Evolutionary conservation across 2,888 invertebrate species (phyloP).

Genomic region (Frankliniella intonsa): DNA sequence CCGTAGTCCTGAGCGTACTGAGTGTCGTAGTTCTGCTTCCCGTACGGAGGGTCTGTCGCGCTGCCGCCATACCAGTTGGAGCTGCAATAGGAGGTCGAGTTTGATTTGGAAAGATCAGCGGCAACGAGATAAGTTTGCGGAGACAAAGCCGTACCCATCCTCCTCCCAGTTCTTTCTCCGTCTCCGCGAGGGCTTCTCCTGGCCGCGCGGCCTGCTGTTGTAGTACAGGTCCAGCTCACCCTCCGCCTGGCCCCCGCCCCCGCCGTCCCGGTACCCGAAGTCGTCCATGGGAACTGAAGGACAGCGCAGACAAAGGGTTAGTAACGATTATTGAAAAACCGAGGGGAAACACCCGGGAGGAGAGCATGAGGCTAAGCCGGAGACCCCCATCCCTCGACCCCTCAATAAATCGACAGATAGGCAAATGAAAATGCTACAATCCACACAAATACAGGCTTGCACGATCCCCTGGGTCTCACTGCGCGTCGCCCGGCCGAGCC

Average conservation of each 20-base stretch:
- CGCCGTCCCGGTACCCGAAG: conserved; percentile 45
- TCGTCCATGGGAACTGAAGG: background rate
- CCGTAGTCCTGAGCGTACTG: background rate
- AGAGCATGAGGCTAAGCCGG: too few relatives aligned
- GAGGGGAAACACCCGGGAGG: too few relatives aligned
- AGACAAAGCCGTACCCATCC: conserved; percentile 36
- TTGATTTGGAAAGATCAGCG: background rate
- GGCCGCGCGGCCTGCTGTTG: conserved; percentile 75
- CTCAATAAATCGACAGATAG: too few relatives aligned
- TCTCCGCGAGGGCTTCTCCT: conserved; percentile 51
- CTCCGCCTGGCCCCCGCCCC: conserved; percentile 50
- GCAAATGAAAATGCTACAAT: too few relatives aligned
- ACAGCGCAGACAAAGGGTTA: background rate
- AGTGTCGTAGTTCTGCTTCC: conserved; percentile 25
- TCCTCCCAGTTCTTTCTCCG: conserved; percentile 38
- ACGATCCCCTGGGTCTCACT: too few relatives aligned
- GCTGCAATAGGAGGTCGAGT: background rate
- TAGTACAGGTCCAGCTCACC: conserved; percentile 71
- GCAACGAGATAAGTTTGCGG: conserved; percentile 26
- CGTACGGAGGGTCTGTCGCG: conserved; percentile 10
- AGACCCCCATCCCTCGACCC: too few relatives aligned
- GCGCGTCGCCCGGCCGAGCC: too few relatives aligned
- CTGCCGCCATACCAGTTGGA: background rate
- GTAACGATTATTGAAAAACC: too few relatives aligned
- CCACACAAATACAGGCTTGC: too few relatives aligned